phyloP scores from a whole-genome alignment of 2,113 vertebrate genomes.

The Mus pahari region DNA sequence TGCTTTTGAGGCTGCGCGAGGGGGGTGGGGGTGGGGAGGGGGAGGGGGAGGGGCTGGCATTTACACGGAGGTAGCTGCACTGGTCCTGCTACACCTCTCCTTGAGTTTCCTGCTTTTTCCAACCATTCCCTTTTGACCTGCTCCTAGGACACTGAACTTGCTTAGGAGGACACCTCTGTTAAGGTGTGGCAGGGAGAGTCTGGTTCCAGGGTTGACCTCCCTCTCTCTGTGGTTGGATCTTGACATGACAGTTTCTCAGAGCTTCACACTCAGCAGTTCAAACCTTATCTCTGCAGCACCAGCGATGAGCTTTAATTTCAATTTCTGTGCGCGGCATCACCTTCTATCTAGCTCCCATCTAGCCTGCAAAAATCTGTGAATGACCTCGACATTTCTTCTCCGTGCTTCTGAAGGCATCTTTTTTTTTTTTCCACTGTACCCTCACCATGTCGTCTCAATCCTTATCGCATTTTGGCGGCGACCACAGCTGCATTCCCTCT shows the following conservation, averaged over 20 bases:
- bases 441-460: background rate
- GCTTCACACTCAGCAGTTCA: background rate
- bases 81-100: background rate
- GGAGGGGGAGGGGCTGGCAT: too few relatives aligned
- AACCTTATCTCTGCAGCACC: background rate
- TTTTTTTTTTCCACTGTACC: background rate
- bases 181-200: background rate
- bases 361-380: constrained; percentile 49
- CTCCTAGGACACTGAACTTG: background rate
- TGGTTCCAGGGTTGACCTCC: background rate
- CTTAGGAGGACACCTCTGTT: background rate
- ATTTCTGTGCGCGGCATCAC: background rate
- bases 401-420: background rate
- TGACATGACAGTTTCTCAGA: background rate
- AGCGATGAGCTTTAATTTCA: constrained; percentile 31
- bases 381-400: background rate
- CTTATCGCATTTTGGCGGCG: background rate
- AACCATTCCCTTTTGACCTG: background rate
- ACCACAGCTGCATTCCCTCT: background rate
- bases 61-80: too few relatives aligned
- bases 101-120: background rate
- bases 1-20: too few relatives aligned
- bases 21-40: too few relatives aligned
- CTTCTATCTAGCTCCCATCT: background rate
- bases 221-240: background rate